phyloP scores from a whole-genome alignment of 1,140 invertebrate genomes.

The Brachionus koreanus region DNA sequence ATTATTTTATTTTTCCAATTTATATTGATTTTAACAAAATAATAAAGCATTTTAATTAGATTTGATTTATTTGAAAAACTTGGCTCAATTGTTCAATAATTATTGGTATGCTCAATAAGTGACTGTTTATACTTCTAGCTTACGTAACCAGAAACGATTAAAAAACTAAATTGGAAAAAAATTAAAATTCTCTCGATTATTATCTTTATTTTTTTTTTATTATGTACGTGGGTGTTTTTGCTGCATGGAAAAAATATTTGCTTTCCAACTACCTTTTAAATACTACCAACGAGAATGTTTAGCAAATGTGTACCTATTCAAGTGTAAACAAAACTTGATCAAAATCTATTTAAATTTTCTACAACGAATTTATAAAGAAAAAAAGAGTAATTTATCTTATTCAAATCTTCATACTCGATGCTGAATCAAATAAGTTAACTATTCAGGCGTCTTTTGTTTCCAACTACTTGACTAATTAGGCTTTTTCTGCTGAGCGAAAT shows the following conservation, averaged over 20 bases:
- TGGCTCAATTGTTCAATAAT: not conserved
- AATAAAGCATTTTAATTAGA: constrained; percentile 12
- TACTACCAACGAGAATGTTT: constrained; percentile 23
- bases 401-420: not conserved
- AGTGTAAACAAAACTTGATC: constrained; percentile 16
- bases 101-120: not conserved
- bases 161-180: not conserved
- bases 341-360: not conserved
- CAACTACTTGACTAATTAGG: not conserved
- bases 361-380: not conserved
- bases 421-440: not conserved
- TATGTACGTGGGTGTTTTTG: not conserved
- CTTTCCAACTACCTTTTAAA: not conserved
- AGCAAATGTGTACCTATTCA: constrained; percentile 14
- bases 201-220: not conserved
- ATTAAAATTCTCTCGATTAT: constrained; percentile 14
- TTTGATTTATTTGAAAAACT: not conserved
- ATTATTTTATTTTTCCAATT: not conserved
- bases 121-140: not conserved
- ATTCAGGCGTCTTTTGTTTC: constrained; percentile 11
- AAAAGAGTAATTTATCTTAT: not conserved
- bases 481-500: not conserved
- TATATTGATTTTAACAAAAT: not conserved
- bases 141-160: constrained; percentile 22
- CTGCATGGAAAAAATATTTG: not conserved